Percentiles rank a stretch among this genome's conserved stretches.
Conservation (phyloP, 1,140 invertebrate species). For the Periplaneta americana region DNA sequence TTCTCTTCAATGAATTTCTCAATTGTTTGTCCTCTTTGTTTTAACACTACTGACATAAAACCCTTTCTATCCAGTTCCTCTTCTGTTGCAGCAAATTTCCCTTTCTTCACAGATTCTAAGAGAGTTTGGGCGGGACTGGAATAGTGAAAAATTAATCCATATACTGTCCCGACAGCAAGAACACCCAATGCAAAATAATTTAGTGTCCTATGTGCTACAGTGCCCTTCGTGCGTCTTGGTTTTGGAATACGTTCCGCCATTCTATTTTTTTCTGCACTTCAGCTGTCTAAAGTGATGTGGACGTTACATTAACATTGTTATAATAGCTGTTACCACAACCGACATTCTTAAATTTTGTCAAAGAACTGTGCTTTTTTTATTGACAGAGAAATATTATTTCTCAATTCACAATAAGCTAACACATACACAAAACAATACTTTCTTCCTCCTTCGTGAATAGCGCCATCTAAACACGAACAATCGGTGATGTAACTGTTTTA, state of each 20-base stretch:
- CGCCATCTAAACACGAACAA: no score
- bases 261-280: background rate
- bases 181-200: constrained; percentile 2
- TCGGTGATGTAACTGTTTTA: no score
- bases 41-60: background rate
- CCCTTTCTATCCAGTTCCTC: background rate
- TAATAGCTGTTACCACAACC: no score
- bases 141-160: background rate
- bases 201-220: background rate
- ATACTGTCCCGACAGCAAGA: background rate
- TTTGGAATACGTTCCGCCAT: background rate
- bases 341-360: no score
- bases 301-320: no score
- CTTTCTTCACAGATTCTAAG: background rate
- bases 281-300: no score
- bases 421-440: no score
- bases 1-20: background rate
- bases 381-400: no score
- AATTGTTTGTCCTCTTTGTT: background rate
- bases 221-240: constrained; percentile 8
- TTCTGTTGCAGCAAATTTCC: background rate
- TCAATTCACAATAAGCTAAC: no score
- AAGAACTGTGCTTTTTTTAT: no score
- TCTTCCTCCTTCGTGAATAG: no score
- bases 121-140: background rate